These are phyloP conservation scores for Spea hammondii DNA, from an alignment of 2,797 vertebrate genomes.

Conservation along the genomic window DNA sequence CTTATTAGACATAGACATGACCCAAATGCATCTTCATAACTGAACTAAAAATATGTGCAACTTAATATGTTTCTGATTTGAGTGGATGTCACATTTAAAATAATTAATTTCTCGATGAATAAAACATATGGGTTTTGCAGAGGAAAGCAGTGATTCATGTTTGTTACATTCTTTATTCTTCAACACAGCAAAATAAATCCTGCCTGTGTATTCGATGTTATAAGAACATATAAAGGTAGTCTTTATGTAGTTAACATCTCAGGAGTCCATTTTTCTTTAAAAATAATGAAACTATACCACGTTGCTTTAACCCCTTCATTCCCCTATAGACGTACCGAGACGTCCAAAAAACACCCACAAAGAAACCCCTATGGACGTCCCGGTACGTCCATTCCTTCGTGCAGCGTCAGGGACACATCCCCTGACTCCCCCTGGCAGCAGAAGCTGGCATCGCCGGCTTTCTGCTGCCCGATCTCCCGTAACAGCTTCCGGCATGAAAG, in stretches of 20 bases:
- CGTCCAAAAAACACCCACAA: too few species aligned
- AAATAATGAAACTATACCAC: not conserved
- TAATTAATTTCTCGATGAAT: conserved; percentile 17
- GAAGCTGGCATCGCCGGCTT: too few species aligned
- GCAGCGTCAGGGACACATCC: too few species aligned
- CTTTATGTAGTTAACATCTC: not conserved
- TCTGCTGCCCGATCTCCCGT: too few species aligned
- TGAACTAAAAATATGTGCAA: conserved; percentile 15
- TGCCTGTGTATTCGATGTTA: not conserved
- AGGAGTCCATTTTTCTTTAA: not conserved
- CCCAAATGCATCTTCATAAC: not conserved
- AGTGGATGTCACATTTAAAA: conserved; percentile 2
- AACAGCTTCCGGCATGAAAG: too few species aligned
- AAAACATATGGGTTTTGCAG: conserved; percentile 17
- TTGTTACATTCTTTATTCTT: not conserved
- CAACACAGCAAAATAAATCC: not conserved
- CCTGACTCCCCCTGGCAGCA: too few species aligned
- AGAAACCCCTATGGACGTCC: too few species aligned
- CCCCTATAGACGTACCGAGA: too few species aligned
- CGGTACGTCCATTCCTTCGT: too few species aligned
- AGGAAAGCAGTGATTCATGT: not conserved
- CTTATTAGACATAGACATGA: not conserved
- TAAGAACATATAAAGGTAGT: conserved; percentile 3
- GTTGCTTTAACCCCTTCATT: too few species aligned
- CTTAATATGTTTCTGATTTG: not conserved